Conservation (phyloP, 2,888 invertebrate species). For the Clunio marinus region DNA sequence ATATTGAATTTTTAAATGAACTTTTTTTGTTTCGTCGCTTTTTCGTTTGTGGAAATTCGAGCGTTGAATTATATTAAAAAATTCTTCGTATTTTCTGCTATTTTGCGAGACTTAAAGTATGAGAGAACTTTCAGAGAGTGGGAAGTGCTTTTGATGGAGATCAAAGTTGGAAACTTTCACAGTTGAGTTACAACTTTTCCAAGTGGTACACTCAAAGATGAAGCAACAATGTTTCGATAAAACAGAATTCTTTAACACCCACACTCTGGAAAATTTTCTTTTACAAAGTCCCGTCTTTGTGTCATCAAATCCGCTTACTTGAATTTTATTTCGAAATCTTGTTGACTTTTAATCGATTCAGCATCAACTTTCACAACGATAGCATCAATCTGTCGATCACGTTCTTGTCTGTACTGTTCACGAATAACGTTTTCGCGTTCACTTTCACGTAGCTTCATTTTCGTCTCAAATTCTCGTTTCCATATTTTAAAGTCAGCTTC, state of each 20-base stretch:
- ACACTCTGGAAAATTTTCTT: too few species aligned
- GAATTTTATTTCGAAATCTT: slow-evolving; percentile 49
- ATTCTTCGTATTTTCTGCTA: background rate
- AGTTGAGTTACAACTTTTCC: too few species aligned
- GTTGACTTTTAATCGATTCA: slow-evolving; percentile 47
- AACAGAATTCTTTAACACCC: too few species aligned
- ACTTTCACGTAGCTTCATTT: slow-evolving; percentile 53
- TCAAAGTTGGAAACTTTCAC: too few species aligned
- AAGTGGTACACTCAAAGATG: too few species aligned
- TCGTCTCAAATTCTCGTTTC: slow-evolving; percentile 57
- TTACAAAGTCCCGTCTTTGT: too few species aligned
- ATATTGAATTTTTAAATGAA: slow-evolving; percentile 26
- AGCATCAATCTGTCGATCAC: slow-evolving; percentile 72
- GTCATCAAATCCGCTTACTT: slow-evolving; percentile 44
- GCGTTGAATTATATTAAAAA: background rate
- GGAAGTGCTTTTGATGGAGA: too few species aligned
- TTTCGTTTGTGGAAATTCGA: background rate
- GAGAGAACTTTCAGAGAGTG: too few species aligned
- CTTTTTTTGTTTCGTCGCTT: background rate
- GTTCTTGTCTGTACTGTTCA: slow-evolving; percentile 65
- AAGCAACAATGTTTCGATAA: too few species aligned
- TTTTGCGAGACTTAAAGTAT: background rate
- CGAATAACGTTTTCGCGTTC: slow-evolving; percentile 65
- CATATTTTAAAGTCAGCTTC: slow-evolving; percentile 59
- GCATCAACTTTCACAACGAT: slow-evolving; percentile 50